Conservation (phyloP, 2,113 vertebrate species). For the Speoplatyrhinus poulsoni region DNA sequence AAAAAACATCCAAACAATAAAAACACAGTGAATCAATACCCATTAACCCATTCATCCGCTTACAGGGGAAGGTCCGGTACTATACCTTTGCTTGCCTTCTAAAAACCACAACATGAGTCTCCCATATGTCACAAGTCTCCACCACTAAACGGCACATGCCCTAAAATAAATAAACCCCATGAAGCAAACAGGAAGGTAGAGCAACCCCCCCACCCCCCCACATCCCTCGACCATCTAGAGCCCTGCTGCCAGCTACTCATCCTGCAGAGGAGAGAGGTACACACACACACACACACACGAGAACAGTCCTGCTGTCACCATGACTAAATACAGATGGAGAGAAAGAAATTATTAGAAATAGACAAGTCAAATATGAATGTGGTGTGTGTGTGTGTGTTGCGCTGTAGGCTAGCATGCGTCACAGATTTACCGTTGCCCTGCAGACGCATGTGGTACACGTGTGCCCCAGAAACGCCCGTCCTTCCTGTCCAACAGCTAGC, state of each 20-base stretch:
- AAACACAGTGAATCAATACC: constrained; percentile 66
- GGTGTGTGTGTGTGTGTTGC: constrained; percentile 10
- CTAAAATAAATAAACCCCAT: constrained; percentile 9
- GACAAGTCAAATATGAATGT: background rate
- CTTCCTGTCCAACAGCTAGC: constrained; percentile 9
- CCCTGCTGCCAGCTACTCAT: constrained; percentile 61
- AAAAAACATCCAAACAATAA: constrained; percentile 20
- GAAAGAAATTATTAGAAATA: background rate
- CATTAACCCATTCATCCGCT: constrained; percentile 55
- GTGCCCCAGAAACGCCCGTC: constrained; percentile 42
- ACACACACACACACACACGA: constrained; percentile 9
- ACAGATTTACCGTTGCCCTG: background rate
- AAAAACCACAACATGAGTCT: constrained; percentile 21
- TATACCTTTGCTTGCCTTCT: constrained; percentile 20
- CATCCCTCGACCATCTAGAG: constrained; percentile 48
- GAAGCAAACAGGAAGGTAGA: constrained; percentile 28
- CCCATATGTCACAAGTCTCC: constrained; percentile 4
- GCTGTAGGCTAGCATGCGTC: background rate
- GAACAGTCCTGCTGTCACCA: constrained; percentile 30
- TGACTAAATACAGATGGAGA: constrained; percentile 31
- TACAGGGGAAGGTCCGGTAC: background rate
- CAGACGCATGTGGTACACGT: constrained; percentile 24
- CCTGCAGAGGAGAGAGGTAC: constrained; percentile 65
- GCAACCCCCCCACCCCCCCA: constrained; percentile 13
- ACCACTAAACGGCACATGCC: constrained; percentile 8